Percentiles rank a stretch among this genome's conserved stretches.
Conservation (phyloP, 2,888 invertebrate species). For the Drosophila borborema region DNA sequence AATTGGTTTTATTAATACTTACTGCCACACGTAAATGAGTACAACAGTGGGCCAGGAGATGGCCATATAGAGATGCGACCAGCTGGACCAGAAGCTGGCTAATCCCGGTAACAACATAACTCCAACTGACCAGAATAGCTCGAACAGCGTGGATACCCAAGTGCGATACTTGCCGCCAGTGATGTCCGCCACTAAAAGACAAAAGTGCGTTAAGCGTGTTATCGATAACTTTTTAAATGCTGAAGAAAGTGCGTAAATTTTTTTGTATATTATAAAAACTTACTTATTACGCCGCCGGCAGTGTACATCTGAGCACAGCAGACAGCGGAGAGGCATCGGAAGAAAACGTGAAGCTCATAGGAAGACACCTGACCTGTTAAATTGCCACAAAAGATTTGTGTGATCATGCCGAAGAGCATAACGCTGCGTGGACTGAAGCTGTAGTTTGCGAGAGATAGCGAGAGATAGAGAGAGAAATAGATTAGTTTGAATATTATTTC, state of each 20-base stretch:
- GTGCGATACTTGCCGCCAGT: constrained; percentile 85
- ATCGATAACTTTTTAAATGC: background rate
- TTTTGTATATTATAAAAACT: constrained; percentile 56
- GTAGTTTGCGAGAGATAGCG: background rate
- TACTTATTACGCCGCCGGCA: constrained; percentile 85
- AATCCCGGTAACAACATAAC: constrained; percentile 85
- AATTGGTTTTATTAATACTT: constrained; percentile 44
- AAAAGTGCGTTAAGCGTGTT: background rate
- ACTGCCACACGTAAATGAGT: constrained; percentile 85
- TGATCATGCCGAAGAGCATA: constrained; percentile 85
- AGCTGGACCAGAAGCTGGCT: constrained; percentile 85
- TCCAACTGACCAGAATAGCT: constrained; percentile 86
- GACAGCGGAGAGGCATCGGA: constrained; percentile 85
- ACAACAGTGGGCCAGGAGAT: constrained; percentile 85
- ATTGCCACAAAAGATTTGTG: constrained; percentile 85
- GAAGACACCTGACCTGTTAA: constrained; percentile 85
- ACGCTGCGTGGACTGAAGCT: constrained; percentile 85
- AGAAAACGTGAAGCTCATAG: constrained; percentile 85
- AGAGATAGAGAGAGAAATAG: background rate
- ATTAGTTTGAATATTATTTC: background rate
- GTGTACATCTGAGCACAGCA: constrained; percentile 86
- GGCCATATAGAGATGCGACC: constrained; percentile 85
- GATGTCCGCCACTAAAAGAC: constrained; percentile 84
- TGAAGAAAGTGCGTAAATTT: background rate
- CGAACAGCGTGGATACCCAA: constrained; percentile 84